Conservation (phyloP, 2,113 vertebrate species). For the Cyprichromis sp. region DNA sequence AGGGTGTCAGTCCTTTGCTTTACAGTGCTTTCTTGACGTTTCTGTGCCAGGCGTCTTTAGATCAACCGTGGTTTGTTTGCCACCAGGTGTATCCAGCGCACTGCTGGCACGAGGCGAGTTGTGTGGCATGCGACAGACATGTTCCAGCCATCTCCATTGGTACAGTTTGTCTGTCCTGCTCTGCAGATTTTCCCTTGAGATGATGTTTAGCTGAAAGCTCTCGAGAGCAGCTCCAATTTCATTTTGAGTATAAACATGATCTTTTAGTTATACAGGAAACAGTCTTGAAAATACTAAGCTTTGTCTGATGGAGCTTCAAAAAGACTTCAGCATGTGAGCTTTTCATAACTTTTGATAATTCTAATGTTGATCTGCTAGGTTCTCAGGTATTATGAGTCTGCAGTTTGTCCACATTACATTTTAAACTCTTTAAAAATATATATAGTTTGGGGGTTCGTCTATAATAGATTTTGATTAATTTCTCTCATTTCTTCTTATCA, state of each 20-base stretch:
- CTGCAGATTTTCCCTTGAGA: neutral
- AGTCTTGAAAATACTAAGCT: neutral
- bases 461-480: neutral
- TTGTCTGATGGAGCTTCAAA: neutral
- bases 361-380: neutral
- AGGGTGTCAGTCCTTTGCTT: neutral
- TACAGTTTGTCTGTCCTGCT: neutral
- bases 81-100: neutral
- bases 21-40: neutral
- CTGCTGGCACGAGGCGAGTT: neutral
- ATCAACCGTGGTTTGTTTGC: neutral
- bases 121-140: neutral
- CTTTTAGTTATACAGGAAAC: neutral
- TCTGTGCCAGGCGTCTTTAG: neutral
- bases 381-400: neutral
- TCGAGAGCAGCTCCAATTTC: neutral
- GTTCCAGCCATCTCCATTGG: neutral
- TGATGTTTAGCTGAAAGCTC: neutral
- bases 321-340: neutral
- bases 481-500: neutral
- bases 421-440: neutral
- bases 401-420: neutral
- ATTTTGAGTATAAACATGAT: neutral
- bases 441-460: neutral
- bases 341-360: neutral